Conservation (phyloP, 2,797 vertebrate species). For the Agapornis canus region DNA sequence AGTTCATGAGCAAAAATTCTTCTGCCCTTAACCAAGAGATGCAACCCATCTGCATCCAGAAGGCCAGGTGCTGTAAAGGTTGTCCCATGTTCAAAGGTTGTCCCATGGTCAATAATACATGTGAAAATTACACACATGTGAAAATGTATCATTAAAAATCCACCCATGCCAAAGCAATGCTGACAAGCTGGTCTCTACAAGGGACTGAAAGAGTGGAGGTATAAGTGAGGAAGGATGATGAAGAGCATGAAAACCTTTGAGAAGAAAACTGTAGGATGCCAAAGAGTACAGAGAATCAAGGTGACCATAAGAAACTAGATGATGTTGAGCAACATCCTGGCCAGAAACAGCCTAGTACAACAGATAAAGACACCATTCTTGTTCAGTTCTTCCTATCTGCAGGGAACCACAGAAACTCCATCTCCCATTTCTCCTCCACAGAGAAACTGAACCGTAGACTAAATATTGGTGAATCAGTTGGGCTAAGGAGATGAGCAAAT, state of each 20-base stretch:
- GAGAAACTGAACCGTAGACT: not conserved
- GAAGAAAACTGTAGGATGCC: not conserved
- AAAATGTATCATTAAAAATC: not conserved
- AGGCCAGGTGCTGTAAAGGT: no score
- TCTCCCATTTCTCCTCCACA: not conserved
- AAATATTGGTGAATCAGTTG: not conserved
- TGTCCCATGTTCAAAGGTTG: no score
- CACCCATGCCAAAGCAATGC: not conserved
- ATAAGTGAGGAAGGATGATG: not conserved
- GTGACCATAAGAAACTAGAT: not conserved
- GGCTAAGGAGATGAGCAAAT: not conserved
- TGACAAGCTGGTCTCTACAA: not conserved
- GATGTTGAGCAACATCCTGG: not conserved
- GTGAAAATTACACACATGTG: not conserved
- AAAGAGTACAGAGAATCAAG: not conserved
- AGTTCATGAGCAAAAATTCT: no score
- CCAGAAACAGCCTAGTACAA: not conserved
- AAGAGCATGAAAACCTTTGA: not conserved
- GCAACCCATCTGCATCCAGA: no score
- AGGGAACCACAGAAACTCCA: not conserved
- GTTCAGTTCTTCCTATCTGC: not conserved
- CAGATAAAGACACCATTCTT: fast-evolving
- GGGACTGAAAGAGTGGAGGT: not conserved
- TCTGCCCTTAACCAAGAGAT: no score
- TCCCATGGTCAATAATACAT: no score